Conservation (phyloP, 1,140 invertebrate genomes). For the Pygmarrhopalites habei region DNA sequence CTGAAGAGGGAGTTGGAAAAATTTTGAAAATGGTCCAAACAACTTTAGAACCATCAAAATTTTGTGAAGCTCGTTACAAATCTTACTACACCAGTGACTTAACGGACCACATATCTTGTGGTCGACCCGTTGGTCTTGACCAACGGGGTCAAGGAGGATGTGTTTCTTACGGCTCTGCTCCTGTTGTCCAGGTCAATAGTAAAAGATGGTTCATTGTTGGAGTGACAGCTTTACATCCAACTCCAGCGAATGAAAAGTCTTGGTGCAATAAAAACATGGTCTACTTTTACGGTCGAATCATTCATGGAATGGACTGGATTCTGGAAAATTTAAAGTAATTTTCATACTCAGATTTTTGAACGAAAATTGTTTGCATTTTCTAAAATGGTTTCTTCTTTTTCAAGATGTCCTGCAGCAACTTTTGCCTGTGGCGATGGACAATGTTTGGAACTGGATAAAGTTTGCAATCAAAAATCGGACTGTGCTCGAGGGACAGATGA, state of each 20-base stretch:
- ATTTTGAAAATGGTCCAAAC: not conserved
- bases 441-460: not conserved
- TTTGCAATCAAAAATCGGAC: conserved; percentile 17
- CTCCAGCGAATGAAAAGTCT: not conserved
- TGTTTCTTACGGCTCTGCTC: not conserved
- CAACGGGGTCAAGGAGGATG: not conserved
- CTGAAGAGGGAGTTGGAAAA: conserved; percentile 4
- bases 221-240: conserved; percentile 1
- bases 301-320: conserved; percentile 15
- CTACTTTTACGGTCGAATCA: conserved; percentile 11
- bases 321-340: not conserved
- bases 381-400: not conserved
- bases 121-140: no score
- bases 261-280: conserved; percentile 6
- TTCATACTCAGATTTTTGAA: not conserved
- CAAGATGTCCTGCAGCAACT: conserved; percentile 1
- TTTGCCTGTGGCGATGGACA: conserved; percentile 12
- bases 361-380: not conserved
- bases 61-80: not conserved
- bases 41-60: not conserved
- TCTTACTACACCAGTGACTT: not conserved
- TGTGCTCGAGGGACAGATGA: conserved; percentile 14
- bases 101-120: no score
- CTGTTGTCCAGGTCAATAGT: not conserved
- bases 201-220: conserved; percentile 10